Base-by-base conservation (phyloP, 2,113 vertebrate genomes). In the Cettia cetti region DNA sequence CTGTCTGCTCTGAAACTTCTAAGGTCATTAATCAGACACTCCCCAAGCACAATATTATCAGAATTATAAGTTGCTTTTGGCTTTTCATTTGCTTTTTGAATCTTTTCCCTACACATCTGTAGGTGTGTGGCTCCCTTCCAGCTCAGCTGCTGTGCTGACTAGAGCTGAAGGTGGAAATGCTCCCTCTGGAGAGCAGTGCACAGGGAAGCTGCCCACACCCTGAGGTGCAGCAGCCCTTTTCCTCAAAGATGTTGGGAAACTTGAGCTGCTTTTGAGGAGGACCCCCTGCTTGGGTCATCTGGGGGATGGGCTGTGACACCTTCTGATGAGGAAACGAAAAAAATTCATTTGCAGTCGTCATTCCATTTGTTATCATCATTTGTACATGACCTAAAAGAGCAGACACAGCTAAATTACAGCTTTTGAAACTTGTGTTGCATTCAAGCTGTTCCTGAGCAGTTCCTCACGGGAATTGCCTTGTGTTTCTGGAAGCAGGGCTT, bases 21-120 rank as follows among this genome's bases (percentile, higher is more conserved):
- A 44, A 47, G 20, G 19, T 65, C 61, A 21, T 92, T 94, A 92
- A 86, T 76, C 70, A 76, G 65, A 37, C 40, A 60, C 8, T 33
- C 24, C 27, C 40, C 30, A 64, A 89, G 44, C 19, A 31, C 24
- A 71, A 12, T 31, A 50, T 81, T 70, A 74, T 35, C 2, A 50
- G 53, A 69, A 45, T 28, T 8, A 33, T 21, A 78, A 53, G 31
- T 59, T 63, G 6, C 12, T 85, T 87, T 95, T 76, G 65, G 28
- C 14, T 16, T 89, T 54, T 53, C 44, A 74, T 86, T 63, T 64
- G 30, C 21, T 40, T 65, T 91, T 53, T 91, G 8, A 28, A 7
- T 47, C 12, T 49, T 70, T 70, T 52, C 42, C 66, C 86, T 82
- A 65, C 61, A 77, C 78, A 91, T 91, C 87, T 90, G 75, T 72